Base-by-base conservation (phyloP, 2,888 invertebrate species). In the Eupsilia transversa region DNA sequence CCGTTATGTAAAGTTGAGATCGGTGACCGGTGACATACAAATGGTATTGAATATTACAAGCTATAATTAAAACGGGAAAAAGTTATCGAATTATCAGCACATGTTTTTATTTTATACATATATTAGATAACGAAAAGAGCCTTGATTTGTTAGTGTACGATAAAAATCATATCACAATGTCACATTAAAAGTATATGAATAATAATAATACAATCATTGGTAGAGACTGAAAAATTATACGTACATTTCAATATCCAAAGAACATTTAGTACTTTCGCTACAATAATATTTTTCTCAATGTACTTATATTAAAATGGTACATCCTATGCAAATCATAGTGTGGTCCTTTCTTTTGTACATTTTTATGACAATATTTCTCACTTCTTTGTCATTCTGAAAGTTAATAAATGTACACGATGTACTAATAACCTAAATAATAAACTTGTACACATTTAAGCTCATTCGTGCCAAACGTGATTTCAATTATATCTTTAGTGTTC, bases 381-480 rank as follows among this genome's bases (percentile, higher is more conserved):
- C 23, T 14, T 20, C 41, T n/a, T 35, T 57, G 17, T 33, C 35
- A 46, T 52, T 41, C 23, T 65, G 20, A 49, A 54, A 54, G 27
- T 20, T 63, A 57, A 54, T 35, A 64, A 66, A 77, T 61, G n/a
- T 61, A 14, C 35, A 6, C 33, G 3, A 69, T 79, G 83, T 46
- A 66, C 79, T 33, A 71, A 72, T 66, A 79, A 83, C 79, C 83
- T 3, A 72, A 68, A 80, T 79, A 65, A 83, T 38, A 33, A 60
- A 49, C 20, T 33, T 57, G 52, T 63, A 60, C 27, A 43, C 14
- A 12, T 77, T 33, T 14, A 56, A 56, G 9, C 41, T 57, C 56
- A 83, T 68, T 64, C 27, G 38, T 74, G 72, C 52, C 79, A 83
- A 67, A 67, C 68, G 64, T 80, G 84, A 73, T 80, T 68, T 83